Conservation (phyloP, 1,140 invertebrate species). For the Trichonephila clavipes region DNA sequence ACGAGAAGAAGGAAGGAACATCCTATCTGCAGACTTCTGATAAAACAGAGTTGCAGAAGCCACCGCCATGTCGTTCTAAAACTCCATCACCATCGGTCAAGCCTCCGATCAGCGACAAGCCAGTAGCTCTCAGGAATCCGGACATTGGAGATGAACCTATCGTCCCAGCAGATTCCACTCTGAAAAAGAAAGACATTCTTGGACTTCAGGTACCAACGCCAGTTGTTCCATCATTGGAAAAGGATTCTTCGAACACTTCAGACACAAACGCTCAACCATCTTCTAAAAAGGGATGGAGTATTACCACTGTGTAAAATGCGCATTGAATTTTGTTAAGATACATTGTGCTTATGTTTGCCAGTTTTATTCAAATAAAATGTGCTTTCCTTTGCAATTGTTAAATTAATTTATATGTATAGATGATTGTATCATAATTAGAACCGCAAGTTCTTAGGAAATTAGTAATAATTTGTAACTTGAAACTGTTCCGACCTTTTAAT, state of each 20-base stretch:
- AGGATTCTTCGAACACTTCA: constrained; percentile 45
- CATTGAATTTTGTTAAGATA: not conserved
- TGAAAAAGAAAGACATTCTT: constrained; percentile 51
- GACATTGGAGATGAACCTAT: constrained; percentile 71
- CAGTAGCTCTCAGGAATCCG: constrained; percentile 15
- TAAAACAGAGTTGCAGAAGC: not conserved
- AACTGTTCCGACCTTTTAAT: not conserved
- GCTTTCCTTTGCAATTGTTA: not conserved
- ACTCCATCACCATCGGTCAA: constrained; percentile 39
- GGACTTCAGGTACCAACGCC: constrained; percentile 62
- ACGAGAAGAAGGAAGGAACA: not conserved
- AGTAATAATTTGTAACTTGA: not conserved
- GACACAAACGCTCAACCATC: not conserved
- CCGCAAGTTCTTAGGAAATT: not conserved
- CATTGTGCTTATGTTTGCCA: not conserved
- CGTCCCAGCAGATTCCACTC: not conserved
- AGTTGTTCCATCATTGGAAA: constrained; percentile 43
- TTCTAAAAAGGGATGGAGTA: constrained; percentile 73
- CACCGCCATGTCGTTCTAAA: not conserved
- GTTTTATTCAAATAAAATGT: constrained; percentile 46
- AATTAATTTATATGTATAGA: not conserved
- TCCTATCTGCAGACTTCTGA: constrained; percentile 30
- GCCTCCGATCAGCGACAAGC: not conserved
- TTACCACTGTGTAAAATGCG: constrained; percentile 67
- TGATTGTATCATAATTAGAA: not conserved